Base-by-base conservation (phyloP, 2,797 vertebrate genomes). In the Furcifer pardalis region DNA sequence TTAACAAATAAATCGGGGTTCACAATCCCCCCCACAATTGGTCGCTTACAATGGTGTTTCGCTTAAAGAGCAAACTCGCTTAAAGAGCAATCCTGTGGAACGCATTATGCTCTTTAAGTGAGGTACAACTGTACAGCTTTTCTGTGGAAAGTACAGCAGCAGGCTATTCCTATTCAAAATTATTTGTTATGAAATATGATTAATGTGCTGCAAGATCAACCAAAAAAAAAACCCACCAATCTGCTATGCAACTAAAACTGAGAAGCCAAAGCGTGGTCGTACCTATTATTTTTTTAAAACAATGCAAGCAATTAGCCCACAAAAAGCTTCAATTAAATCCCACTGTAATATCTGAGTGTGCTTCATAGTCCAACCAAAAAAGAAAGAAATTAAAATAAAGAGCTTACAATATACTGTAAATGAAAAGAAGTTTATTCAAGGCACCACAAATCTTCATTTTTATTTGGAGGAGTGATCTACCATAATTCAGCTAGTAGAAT, bases 381-480 rank as follows among this genome's bases (percentile, higher is more conserved):
- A n/a, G n/a, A 13, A 12, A 49, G 12, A 56, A 66, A 32, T 40
- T 5, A 76, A 10, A 2, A 21, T 49, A 8, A 15, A 52, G 68
- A 6, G 32, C 49, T 69, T 27, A 40, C 44, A n/a, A n/a, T n/a
- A n/a, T n/a, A 68, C 44, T 65, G 63, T 7, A 76, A 37, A 60
- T 25, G 27, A 42, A 13, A 13, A 49, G 19, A 21, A 63, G 1
- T 44, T 44, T 2, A 12, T 62, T 40, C 2, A 42, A 86, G 60
- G 68, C 9, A 92, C 86, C 84, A 89, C 75, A 76, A 85, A 87
- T 87, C 91, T 93, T 91, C 88, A 84, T 81, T 91, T 91, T 91
- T 80, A 81, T 89, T 77, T 77, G 62, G 52, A 37, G 52, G 90
- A 89, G 88, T 91, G 90, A 87, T 87, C 92, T 89, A 80, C 63